These are phyloP conservation scores for Heliocidaris erythrogramma DNA, from an alignment of 35 echinoderm and acorn worm genomes.

Conservation along the genomic window DNA sequence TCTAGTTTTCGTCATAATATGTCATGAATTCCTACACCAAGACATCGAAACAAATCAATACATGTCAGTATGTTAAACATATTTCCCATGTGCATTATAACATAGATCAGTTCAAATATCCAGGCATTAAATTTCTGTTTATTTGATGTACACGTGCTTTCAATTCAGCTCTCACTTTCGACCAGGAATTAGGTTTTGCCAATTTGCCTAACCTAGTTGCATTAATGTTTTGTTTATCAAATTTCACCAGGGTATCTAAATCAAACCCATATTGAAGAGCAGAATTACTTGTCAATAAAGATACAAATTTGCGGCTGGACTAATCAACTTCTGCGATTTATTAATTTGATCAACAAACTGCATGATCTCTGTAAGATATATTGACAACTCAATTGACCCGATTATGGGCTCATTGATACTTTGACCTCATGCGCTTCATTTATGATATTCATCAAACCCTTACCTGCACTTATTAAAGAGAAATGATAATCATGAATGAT, in stretches of 20 bases:
- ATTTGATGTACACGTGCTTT: not conserved
- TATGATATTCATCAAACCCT: too few species aligned
- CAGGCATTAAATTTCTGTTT: not conserved
- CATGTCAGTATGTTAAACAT: not conserved
- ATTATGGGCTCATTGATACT: not conserved
- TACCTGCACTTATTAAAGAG: too few species aligned
- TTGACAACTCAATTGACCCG: not conserved
- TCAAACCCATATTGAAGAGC: not conserved
- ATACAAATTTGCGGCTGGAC: not conserved
- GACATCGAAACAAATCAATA: not conserved
- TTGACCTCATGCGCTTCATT: too few species aligned
- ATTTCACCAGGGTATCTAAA: not conserved
- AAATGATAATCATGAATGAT: too few species aligned
- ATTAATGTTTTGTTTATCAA: not conserved
- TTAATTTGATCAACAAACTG: not conserved
- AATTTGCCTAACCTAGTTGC: constrained; percentile 2
- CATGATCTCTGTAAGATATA: not conserved
- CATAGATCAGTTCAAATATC: not conserved
- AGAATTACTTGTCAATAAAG: not conserved
- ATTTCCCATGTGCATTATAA: not conserved
- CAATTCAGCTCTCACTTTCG: not conserved
- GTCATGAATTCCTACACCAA: not conserved
- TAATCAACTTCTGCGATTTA: not conserved
- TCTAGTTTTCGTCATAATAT: not conserved
- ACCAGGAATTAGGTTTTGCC: not conserved